These are phyloP conservation scores for Phengaris arion DNA, from an alignment of 2,888 invertebrate species.

Conservation along the genomic window DNA sequence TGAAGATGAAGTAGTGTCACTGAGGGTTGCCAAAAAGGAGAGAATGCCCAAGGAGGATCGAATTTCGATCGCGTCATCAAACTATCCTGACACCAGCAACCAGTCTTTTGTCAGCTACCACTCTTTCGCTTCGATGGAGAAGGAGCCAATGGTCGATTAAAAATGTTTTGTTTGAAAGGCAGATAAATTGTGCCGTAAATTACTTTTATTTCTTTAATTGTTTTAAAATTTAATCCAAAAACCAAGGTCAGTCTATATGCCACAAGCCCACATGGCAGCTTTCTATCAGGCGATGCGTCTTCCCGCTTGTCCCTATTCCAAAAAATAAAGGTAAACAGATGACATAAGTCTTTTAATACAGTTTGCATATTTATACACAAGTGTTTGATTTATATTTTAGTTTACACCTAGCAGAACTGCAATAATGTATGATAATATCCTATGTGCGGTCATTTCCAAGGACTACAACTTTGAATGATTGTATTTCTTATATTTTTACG, in stretches of 20 bases:
- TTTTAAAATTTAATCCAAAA: neutral
- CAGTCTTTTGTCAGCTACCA: slow-evolving; percentile 48
- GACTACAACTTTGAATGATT: neutral
- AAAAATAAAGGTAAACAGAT: too few species aligned
- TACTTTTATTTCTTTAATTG: neutral
- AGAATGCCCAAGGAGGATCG: neutral
- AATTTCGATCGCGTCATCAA: neutral
- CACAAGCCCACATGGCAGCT: neutral
- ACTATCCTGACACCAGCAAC: slow-evolving; percentile 38
- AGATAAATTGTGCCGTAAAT: neutral
- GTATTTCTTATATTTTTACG: neutral
- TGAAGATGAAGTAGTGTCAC: neutral
- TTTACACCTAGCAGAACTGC: neutral
- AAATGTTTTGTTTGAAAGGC: neutral
- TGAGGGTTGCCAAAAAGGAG: neutral
- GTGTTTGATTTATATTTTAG: neutral
- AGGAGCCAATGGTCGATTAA: slow-evolving; percentile 51
- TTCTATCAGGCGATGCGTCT: neutral
- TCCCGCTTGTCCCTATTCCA: neutral
- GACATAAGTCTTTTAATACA: too few species aligned
- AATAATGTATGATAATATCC: neutral
- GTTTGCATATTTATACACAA: neutral
- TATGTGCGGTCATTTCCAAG: neutral
- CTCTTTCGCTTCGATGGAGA: slow-evolving; percentile 46
- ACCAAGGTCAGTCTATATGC: neutral